Evolutionary conservation across 2,888 invertebrate genomes (phyloP).

Genomic region (Apodemia duryi): DNA sequence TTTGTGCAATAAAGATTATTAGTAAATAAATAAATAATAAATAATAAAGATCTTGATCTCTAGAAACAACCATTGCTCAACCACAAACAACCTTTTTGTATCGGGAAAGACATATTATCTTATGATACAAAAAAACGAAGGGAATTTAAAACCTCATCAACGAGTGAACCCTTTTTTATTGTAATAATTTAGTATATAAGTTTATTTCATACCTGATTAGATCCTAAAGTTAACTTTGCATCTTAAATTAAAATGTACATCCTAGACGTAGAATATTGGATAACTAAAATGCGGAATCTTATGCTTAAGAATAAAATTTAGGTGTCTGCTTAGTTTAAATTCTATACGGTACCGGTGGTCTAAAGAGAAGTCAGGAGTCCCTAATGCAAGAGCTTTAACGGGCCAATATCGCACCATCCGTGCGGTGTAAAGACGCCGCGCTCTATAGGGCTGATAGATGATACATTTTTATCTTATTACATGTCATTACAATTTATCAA

Average conservation of each 20-base stretch:
- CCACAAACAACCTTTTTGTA: too few species aligned
- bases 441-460: conserved; percentile 26
- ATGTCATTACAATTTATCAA: not conserved
- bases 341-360: conserved; percentile 30
- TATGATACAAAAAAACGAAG: too few species aligned
- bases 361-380: conserved; percentile 28
- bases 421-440: conserved; percentile 33
- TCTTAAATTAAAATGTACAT: not conserved
- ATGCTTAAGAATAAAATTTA: conserved; percentile 31
- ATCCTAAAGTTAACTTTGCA: not conserved
- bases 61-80: too few species aligned
- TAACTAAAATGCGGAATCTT: conserved; percentile 20
- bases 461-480: not conserved
- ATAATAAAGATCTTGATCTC: too few species aligned
- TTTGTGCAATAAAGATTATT: too few species aligned
- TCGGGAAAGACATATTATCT: too few species aligned
- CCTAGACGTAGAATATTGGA: not conserved
- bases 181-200: too few species aligned
- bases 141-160: too few species aligned
- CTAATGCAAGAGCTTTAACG: conserved; percentile 31
- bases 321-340: conserved; percentile 34
- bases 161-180: too few species aligned
- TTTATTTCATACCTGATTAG: too few species aligned
- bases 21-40: too few species aligned
- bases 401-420: conserved; percentile 32